Evolutionary conservation across 2,888 invertebrate genomes (phyloP).

Genomic region (Rotaria magnacalcarata): DNA sequence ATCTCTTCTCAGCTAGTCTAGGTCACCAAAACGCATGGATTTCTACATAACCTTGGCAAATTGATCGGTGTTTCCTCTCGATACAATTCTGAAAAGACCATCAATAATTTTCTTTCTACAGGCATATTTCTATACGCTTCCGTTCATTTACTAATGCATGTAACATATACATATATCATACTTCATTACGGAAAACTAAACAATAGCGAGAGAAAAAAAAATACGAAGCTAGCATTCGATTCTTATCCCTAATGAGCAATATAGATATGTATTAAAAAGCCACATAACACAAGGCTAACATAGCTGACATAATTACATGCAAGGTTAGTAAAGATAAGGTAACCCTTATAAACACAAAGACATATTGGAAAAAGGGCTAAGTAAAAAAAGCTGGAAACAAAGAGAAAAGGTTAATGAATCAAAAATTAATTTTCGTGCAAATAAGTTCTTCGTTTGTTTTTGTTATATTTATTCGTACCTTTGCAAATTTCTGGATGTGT

Average conservation of each 20-base stretch:
- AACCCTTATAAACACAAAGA: neutral
- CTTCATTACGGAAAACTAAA: neutral
- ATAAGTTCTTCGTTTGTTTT: neutral
- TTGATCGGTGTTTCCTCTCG: neutral
- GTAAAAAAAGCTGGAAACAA: too few species aligned
- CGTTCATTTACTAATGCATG: neutral
- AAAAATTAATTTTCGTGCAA: too few species aligned
- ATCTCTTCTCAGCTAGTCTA: neutral
- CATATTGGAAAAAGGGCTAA: neutral
- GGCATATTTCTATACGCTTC: neutral
- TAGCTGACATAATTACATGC: neutral
- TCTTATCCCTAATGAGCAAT: neutral
- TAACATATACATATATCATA: neutral
- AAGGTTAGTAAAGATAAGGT: neutral
- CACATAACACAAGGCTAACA: neutral
- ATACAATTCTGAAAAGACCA: neutral
- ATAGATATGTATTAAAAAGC: neutral
- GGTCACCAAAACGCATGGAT: neutral
- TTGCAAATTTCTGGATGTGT: conserved; percentile 92
- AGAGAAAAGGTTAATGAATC: too few species aligned
- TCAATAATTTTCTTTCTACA: neutral
- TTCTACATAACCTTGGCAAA: neutral
- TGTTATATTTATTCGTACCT: conserved; percentile 68
- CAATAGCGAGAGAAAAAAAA: neutral
- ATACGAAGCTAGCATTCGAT: neutral